A percentile compares a stretch with the other conserved stretches of the same genome.
These are phyloP conservation scores for Lepus americanus DNA, from an alignment of 2,113 vertebrate genomes.

Conservation along the genomic window DNA sequence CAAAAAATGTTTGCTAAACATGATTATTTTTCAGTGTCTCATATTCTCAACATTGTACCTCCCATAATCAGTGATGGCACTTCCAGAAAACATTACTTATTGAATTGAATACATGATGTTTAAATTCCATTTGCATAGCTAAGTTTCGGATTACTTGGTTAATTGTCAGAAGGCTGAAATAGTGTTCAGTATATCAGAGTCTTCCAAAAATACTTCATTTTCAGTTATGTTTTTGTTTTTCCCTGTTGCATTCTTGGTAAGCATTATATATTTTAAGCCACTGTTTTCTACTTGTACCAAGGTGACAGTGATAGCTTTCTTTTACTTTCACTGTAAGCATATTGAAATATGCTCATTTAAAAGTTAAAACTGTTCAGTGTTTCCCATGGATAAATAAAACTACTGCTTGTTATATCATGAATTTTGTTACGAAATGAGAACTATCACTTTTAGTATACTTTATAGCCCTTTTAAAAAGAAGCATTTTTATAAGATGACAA, in stretches of 20 bases:
- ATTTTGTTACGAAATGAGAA: constrained; percentile 61
- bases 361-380: constrained; percentile 51
- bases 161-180: neutral
- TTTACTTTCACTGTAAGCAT: neutral
- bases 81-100: neutral
- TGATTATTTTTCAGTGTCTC: neutral
- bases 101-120: neutral
- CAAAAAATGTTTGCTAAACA: neutral
- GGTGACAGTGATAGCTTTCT: neutral
- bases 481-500: constrained; percentile 58
- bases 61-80: neutral
- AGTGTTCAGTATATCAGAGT: neutral
- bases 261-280: neutral
- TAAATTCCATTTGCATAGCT: neutral
- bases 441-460: constrained; percentile 57
- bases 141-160: neutral
- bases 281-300: constrained; percentile 5
- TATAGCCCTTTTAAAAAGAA: constrained; percentile 64
- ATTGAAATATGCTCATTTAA: constrained; percentile 35
- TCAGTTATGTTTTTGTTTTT: neutral
- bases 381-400: constrained; percentile 55
- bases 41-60: neutral
- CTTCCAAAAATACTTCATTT: neutral
- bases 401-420: constrained; percentile 58
- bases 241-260: neutral